These are phyloP conservation scores for Scaptomyza caliginosa DNA, from an alignment of 2,888 invertebrate species.

Conservation along the genomic window DNA sequence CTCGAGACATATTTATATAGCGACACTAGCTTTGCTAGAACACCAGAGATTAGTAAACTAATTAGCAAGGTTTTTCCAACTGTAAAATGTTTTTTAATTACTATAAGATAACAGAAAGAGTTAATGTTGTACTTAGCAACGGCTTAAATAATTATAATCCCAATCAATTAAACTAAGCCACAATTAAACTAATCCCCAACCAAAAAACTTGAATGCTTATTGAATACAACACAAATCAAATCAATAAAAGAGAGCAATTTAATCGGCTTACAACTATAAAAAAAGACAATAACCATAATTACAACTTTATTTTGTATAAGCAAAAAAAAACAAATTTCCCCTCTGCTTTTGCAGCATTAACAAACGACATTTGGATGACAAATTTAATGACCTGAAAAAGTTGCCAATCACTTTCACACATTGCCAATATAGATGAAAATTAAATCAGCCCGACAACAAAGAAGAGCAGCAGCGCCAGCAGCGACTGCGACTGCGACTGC, in stretches of 20 bases:
- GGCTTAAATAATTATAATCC: background rate
- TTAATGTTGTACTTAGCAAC: background rate
- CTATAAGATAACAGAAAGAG: background rate
- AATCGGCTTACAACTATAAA: constrained; percentile 36
- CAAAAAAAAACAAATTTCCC: constrained; percentile 2
- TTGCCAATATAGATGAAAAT: constrained; percentile 68
- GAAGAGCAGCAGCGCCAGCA: constrained; percentile 43
- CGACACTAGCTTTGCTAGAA: background rate
- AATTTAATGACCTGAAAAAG: constrained; percentile 72
- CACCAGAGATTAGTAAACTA: too few relatives aligned
- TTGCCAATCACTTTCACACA: constrained; percentile 73
- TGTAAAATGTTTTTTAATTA: too few relatives aligned
- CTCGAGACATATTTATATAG: background rate
- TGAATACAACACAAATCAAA: constrained; percentile 40
- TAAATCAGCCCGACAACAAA: constrained; percentile 62
- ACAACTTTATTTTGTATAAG: constrained; percentile 17
- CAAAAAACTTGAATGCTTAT: constrained; percentile 22
- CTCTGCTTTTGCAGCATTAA: constrained; percentile 9
- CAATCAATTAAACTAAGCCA: constrained; percentile 1
- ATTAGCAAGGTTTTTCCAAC: background rate
- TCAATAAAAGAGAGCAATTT: constrained; percentile 39
- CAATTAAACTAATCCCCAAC: background rate
- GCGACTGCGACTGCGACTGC: constrained; percentile 22
- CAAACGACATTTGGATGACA: constrained; percentile 56
- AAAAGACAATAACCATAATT: constrained; percentile 5